Evolutionary conservation across 2,888 invertebrate genomes (phyloP), one percentile per base, ranked within the genome.

Genomic region (Caenorhabditis sp.): DNA sequence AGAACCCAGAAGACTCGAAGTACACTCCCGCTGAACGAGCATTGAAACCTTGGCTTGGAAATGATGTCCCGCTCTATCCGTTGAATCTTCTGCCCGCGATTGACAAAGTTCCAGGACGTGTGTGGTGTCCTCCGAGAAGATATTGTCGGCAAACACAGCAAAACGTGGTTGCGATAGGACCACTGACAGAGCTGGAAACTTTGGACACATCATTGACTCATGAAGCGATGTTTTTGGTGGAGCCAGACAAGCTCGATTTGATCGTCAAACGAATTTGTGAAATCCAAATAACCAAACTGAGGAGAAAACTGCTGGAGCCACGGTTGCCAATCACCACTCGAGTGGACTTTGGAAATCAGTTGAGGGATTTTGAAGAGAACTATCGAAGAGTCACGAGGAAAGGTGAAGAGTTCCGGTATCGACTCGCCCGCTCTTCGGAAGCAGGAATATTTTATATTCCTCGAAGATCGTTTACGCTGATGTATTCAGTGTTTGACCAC

Each of bases 161-260:
- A 16, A 4, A 38, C 1, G 54, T 76, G 12, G 59, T 61, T 6
- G 56, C 26, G 22, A 75, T 75, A 4, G 77, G 77, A 16, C 77
- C 77, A 16, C 28, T 61, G 4, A 69, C 59, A 5, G 76, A 77
- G 22, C 22, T 77, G 19, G 59, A 68, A 19, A 76, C 66, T 1
- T 28, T 76, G 7, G 61, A 77, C 22, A 6, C 61, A 54, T 24
- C 61, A 0, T 26, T 61, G 1, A 38, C 35, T 14, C 24, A 38
- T 3, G 61, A 77, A 14, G 14, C 38, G n/a, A 35, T 74, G 24
- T 14, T 4, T 31, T 24, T 41, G 24, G 5, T 54, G 24, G 24
- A 54, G 4, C 26, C 24, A 1, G 54, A 54, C 6, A 54, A 54
- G 26, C 26, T 14, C 14, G 68, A 77, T 24, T 49, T 69, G 47